Evolutionary conservation across 2,888 invertebrate genomes (phyloP), one percentile per base, ranked within the genome.

Genomic region (Tenthredo mesomela): DNA sequence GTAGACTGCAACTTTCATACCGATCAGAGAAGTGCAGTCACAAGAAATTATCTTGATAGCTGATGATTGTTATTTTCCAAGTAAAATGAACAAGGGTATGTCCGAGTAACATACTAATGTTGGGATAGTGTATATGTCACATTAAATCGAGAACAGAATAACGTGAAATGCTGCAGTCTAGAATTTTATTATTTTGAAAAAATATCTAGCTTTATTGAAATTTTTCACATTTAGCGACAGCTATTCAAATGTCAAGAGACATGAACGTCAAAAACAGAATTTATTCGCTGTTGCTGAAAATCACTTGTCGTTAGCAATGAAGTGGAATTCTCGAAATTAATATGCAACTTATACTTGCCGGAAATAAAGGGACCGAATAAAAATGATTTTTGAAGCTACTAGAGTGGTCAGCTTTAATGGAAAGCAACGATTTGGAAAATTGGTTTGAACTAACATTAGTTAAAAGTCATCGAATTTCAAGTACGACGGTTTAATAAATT

Each of bases 231-330:
- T 29, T 5, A 67, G 5, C 67, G 21, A 18, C 33, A 12, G 15
- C 67, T 33, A 33, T 67, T 67, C 33, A 67, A 29, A 67, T 25
- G 33, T 67, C 67, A 33, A 67, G 67, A 67, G 67, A 50, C 33
- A 33, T 67, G 25, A 33, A 29, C 61, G 21, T 61, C 61, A 61
- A 61, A 61, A 61, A 61, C 61, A 61, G 61, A 61, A 21, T 3
- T 61, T 25, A 61, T 61, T 25, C 25, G 3, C 25, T 12, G 29
- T 18, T 67, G 29, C 33, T 33, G 29, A 67, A 25, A 67, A 67
- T 12, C 29, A 33, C 61, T 61, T 61, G 7, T 61, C 25, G 25
- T 61, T 61, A 61, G 25, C 25, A 12, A 61, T 61, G 25, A 10
- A 21, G 61, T 61, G 9, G 9, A 25, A 21, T 61, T 25, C 21